A percentile compares a stretch with the other conserved stretches of the same genome.
Evolutionary conservation across 2,113 vertebrate species (phyloP).

Genomic region (Rhinogobius similis): DNA sequence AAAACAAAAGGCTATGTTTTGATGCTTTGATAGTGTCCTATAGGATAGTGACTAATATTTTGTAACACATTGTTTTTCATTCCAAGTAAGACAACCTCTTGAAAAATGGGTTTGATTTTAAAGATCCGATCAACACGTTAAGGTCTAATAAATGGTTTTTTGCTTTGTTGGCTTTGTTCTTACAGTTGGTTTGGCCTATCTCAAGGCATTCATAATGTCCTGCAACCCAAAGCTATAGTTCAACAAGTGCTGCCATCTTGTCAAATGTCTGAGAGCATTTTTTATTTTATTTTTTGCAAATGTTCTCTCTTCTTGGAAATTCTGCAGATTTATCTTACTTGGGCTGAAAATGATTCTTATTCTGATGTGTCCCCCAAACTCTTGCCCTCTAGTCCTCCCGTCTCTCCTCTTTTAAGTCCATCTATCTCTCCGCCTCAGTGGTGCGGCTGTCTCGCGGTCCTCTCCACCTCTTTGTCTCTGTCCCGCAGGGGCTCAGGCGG

Average conservation of each 20-base stretch:
- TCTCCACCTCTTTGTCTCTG: conserved; percentile 61
- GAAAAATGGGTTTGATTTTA: conserved; percentile 2
- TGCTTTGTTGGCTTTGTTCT: not conserved
- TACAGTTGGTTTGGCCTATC: not conserved
- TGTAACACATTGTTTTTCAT: not conserved
- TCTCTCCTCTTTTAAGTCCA: conserved; percentile 47
- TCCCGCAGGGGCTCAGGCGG: conserved; percentile 52
- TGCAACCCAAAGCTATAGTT: conserved; percentile 29
- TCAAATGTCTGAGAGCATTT: conserved; percentile 17
- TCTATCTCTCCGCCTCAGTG: conserved; percentile 62
- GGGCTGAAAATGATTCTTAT: conserved; percentile 45
- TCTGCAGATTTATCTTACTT: conserved; percentile 43
- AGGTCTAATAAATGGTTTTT: conserved; percentile 1
- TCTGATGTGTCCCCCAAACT: conserved; percentile 53
- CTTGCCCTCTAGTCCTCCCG: conserved; percentile 45
- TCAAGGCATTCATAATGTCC: not conserved
- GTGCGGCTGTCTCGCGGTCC: conserved; percentile 53
- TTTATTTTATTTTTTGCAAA: conserved; percentile 4
- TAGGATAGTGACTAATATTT: not conserved
- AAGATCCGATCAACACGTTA: not conserved
- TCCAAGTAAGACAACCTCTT: not conserved
- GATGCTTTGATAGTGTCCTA: no score
- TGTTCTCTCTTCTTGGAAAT: conserved; percentile 11
- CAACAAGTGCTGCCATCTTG: conserved; percentile 45
- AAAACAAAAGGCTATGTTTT: no score